A percentile compares a stretch with the other conserved stretches of the same genome.
These are phyloP conservation scores for Homarus gammarus DNA, from an alignment of 2,888 invertebrate genomes.

Conservation along the genomic window DNA sequence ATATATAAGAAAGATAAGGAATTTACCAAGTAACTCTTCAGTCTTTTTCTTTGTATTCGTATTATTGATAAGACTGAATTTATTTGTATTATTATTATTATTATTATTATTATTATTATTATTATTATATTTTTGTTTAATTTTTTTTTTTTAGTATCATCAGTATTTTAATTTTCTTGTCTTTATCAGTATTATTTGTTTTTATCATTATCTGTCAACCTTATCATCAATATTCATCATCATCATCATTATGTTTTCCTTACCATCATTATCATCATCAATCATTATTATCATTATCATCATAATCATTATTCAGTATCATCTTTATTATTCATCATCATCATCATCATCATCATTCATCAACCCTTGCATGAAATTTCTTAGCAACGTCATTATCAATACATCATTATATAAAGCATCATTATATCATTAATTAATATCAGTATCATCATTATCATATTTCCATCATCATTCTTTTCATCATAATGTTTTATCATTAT, in stretches of 20 bases:
- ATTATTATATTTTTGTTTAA: background rate
- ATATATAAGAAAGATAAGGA: too few species aligned
- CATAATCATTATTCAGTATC: background rate
- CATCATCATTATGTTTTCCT: background rate
- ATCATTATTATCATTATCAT: background rate
- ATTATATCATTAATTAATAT: background rate
- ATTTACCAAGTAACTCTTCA: too few species aligned
- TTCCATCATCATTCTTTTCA: too few species aligned
- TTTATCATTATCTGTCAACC: slow-evolving; percentile 5
- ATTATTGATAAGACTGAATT: background rate
- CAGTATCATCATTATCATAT: background rate
- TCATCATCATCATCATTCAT: background rate
- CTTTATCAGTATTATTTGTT: background rate
- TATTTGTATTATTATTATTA: background rate
- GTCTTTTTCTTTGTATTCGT: slow-evolving; percentile 3
- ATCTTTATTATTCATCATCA: background rate
- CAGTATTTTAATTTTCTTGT: background rate
- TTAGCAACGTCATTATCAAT: background rate
- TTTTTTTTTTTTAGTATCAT: background rate
- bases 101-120: slow-evolving; percentile 9
- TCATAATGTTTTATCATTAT: background rate
- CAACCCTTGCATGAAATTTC: background rate
- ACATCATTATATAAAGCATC: background rate
- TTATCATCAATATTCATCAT: slow-evolving; percentile 17
- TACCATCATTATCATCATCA: background rate